Base-by-base conservation (phyloP, 2,113 vertebrate genomes). In the Zosterops pallidus region DNA sequence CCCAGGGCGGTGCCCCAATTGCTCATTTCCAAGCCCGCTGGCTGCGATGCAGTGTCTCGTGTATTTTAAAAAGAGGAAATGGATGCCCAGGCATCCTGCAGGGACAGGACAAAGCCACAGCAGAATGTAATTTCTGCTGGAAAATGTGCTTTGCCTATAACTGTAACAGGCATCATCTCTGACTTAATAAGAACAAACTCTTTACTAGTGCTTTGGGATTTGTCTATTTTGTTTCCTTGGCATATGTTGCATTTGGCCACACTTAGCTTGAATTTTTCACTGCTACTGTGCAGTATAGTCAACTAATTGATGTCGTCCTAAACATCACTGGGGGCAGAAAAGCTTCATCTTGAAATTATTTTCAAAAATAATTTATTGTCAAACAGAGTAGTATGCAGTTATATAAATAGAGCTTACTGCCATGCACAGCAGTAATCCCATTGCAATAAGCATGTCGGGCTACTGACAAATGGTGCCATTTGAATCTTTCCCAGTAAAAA, bases 81-180 rank as follows among this genome's bases (percentile, higher is more conserved):
- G 29, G 92, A 86, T 93, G 89, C 92, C 64, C 80, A 77, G 80
- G 69, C 92, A 81, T 75, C 86, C 95, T 89, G 56, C 60, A 84
- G 92, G 35, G 76, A 52, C 59, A 55, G 56, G 44, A 92, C 80
- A 86, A 92, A 93, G 83, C 59, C 80, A 64, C 59, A 84, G 39
- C 76, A 90, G 86, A 95, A 77, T 49, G 80, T 31, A 44, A 55
- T 83, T 93, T 92, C 80, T 94, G 52, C 41, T 86, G 83, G 86
- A 81, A 94, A 81, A 81, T 44, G 17, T 74, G 60, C 53, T 95
- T 86, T 70, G 75, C 42, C 71, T 72, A 3, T 83, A 47, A 79
- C 15, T 72, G 47, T 29, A 81, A 67, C 26, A 71, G 56, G 35
- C 64, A 44, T 74, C 29, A 24, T 74, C 59, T 88, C 83, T 55